Evolutionary conservation across 2,113 vertebrate species (phyloP), one percentile per base, ranked within the genome.

Genomic region (Lophotis ruficrista): DNA sequence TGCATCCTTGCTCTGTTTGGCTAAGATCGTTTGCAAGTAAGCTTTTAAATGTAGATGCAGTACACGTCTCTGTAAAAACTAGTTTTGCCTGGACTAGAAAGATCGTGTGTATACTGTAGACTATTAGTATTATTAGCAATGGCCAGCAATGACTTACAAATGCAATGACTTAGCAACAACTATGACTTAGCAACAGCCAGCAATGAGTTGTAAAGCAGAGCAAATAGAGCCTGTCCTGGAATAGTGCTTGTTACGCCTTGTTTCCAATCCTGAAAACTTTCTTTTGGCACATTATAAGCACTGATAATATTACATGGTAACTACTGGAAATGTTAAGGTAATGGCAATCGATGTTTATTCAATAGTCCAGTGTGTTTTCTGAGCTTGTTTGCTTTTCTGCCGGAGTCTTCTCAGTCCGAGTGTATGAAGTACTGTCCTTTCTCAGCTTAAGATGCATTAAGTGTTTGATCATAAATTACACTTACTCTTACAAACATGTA

Each of bases 341-440:
- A 66, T 41, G 14, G 6, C 38, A 73, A 30, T 43, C 16, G 31
- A 25, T 83, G 37, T 6, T 47, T 62, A 28, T 58, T 87, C 20
- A 41, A 5, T 37, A 27, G 18, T 2, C 1, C 18, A 31, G 5
- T 62, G 28, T 47, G 20, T 33, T 60, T 87, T 57, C 50, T 66
- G 47, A 85, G 11, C 18, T 23, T 45, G 23, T 48, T 83, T 79
- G 19, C 7, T 78, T 75, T 93, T 60, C 35, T 85, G 48, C 22
- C 27, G 22, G 23, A 60, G 35, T 51, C 5, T 0, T 83, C 15
- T 76, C 64, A 35, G 18, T 69, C 43, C 0, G 0, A 38, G 6
- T 43, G 10, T 57, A 24, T 27, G n/a, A 79, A 76, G 10, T 17
- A 6, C 22, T 62, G 24, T 37, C n/a, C 20, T 70, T 94, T 77